Conservation (phyloP, 2,113 vertebrate genomes). For the Cacatua alba region DNA sequence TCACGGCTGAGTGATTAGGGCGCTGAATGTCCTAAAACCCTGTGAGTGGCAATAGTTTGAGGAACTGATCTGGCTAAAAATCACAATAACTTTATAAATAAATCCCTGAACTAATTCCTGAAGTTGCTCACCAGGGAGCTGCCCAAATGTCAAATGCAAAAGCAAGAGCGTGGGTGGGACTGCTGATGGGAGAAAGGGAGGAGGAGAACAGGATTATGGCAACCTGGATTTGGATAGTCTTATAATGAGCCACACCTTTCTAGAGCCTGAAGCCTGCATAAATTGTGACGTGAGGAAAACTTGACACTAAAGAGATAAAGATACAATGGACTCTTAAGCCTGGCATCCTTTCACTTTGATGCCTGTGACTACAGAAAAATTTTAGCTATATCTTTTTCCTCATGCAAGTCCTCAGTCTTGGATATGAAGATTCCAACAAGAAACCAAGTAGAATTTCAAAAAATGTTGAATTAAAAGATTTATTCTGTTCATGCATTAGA, state of each 20-base stretch:
- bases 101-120: not conserved
- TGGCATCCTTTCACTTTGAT: not conserved
- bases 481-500: not conserved
- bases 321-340: not conserved
- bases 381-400: not conserved
- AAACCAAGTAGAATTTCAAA: not conserved
- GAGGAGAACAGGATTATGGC: not conserved
- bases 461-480: not conserved
- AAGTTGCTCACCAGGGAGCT: constrained; percentile 4
- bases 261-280: not conserved
- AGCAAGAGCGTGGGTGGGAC: not conserved
- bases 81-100: not conserved
- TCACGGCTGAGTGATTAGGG: not conserved
- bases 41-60: not conserved
- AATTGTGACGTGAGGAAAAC: not conserved
- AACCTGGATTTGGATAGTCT: not conserved
- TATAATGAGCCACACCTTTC: constrained; percentile 12
- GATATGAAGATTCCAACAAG: not conserved
- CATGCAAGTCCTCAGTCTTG: not conserved
- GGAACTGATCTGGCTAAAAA: not conserved
- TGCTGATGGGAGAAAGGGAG: not conserved
- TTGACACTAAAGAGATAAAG: not conserved
- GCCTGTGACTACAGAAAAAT: not conserved
- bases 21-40: not conserved
- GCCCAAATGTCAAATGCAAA: not conserved